These are phyloP conservation scores for Tupaia tana DNA, from an alignment of 2,113 vertebrate species.

Conservation along the genomic window DNA sequence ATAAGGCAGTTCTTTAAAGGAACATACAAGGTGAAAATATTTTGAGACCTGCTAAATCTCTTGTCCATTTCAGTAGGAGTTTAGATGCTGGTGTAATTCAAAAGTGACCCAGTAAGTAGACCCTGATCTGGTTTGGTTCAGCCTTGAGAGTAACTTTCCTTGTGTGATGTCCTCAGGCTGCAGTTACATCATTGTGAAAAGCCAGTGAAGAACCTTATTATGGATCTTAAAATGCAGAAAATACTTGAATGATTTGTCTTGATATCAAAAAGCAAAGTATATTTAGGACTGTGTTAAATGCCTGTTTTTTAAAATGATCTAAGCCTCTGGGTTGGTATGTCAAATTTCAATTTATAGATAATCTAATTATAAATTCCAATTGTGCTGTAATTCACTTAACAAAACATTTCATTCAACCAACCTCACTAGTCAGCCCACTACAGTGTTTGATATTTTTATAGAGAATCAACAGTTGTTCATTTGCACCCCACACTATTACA, in stretches of 20 bases:
- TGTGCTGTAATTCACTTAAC: neutral
- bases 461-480: constrained; percentile 43
- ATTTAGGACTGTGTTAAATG: neutral
- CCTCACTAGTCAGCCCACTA: neutral
- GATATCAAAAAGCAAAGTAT: neutral
- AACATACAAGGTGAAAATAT: neutral
- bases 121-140: constrained; percentile 4
- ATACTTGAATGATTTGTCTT: neutral
- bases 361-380: constrained; percentile 7
- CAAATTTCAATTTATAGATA: constrained; percentile 2
- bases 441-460: neutral
- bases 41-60: neutral
- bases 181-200: neutral
- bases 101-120: neutral
- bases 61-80: neutral
- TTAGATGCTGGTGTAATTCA: constrained; percentile 27
- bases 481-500: neutral
- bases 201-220: neutral
- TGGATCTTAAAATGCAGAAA: constrained; percentile 15
- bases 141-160: neutral
- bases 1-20: neutral
- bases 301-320: neutral
- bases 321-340: neutral
- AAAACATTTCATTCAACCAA: neutral
- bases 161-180: constrained; percentile 15